Evolutionary conservation across 2,888 invertebrate species (phyloP).

Genomic region (Phortica magna): DNA sequence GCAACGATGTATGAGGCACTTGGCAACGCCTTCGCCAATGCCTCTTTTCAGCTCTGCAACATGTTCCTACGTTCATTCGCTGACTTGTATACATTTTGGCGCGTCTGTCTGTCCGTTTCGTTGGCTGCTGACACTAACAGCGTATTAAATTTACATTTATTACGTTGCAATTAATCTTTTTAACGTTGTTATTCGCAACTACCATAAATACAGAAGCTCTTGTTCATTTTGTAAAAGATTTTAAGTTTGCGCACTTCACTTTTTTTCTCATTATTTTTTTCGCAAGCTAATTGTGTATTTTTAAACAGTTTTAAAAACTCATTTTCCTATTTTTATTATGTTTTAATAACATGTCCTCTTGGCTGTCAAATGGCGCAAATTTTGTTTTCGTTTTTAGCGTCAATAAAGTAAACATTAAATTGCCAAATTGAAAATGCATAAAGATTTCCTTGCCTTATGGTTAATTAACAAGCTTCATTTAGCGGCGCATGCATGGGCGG

Average conservation of each 20-base stretch:
- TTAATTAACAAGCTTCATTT: constrained; percentile 50
- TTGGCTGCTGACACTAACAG: constrained; percentile 39
- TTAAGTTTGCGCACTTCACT: constrained; percentile 7
- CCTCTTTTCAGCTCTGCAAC: neutral
- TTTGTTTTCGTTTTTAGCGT: no score
- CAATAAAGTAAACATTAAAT: no score
- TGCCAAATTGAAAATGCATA: neutral
- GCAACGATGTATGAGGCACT: constrained; percentile 6
- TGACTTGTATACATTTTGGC: neutral
- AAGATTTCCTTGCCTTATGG: neutral
- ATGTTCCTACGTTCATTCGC: neutral
- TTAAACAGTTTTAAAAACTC: neutral
- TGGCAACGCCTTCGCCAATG: neutral
- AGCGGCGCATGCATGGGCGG: constrained; percentile 35
- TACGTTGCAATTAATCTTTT: constrained; percentile 75
- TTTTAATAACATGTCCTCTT: no score
- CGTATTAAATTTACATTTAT: constrained; percentile 76
- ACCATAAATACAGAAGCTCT: constrained; percentile 47
- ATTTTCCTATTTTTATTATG: no score
- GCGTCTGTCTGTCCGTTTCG: constrained; percentile 17
- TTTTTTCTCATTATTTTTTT: constrained; percentile 39
- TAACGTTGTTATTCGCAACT: constrained; percentile 52
- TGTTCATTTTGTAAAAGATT: constrained; percentile 53
- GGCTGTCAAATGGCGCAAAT: no score
- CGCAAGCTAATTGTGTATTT: neutral